Evolutionary conservation across 1,140 invertebrate genomes (phyloP), one percentile per base, ranked within the genome.

Genomic region (Colletes latitarsis): DNA sequence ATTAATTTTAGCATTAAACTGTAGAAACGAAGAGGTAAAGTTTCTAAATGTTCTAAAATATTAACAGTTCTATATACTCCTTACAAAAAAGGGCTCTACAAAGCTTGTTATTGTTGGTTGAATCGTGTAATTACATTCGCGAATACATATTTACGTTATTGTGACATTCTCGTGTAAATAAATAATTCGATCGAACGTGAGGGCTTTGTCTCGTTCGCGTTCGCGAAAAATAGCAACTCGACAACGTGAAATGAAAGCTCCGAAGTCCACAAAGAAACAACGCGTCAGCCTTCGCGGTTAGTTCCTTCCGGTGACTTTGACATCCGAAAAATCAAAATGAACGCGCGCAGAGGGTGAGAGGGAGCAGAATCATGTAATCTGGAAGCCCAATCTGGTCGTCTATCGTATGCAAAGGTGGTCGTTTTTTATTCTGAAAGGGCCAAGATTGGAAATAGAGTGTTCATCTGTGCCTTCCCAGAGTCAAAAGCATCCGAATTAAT

Each of bases 401-500:
- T 5, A 49, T 10, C 46, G 17, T 9, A 30, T 41, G 19, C 4
- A 30, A 9, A 21, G 17, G 1, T 15, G 46, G 0, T 3, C 5
- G 4, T 30, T 63, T 17, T 60, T 30, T 14, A 5, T 17, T 21
- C 6, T 4, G 12, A 14, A 21, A 14, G 2, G 12, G 57, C 0
- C 30, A 39, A 71, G 58, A 78, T 78, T 78, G 21, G n/a, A 72
- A 62, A 63, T 19, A 46, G 21, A 19, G 17, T 3, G 0, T 15
- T 5, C 19, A 19, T 12, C 10, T 4, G 4, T n/a, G 8, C 8
- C n/a, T n/a, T 66, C 21, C n/a, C n/a, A 12, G 21, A 21, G 14
- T 9, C 57, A 49, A 49, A 49, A 60, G 46, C 67, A 10, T 72
- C 68, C 14, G 53, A 63, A 70, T 72, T 63, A 78, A 78, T 78